Base-by-base conservation (phyloP, 2,797 vertebrate genomes). In the Sebastes jordani region DNA sequence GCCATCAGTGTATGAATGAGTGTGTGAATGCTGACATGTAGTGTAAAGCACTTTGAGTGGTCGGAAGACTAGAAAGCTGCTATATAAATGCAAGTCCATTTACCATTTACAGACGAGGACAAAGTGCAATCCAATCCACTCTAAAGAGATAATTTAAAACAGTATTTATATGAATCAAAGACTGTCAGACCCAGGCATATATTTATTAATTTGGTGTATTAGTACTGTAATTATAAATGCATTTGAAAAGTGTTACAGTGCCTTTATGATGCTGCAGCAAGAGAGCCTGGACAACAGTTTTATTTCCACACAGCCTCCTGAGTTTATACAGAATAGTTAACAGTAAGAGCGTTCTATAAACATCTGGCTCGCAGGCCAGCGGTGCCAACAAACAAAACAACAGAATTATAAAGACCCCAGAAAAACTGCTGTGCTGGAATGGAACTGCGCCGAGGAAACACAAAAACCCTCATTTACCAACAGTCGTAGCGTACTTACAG, bases 301-400 rank as follows among this genome's bases (percentile, higher is more conserved):
- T 86, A 58, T 84, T 85, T 81, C 75, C 83, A 84, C 85, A 78
- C 77, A 70, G 70, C 84, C 88, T 90, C 82, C 91, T 87, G 91
- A 90, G 88, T 91, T 91, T 87, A 84, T 77, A 80, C 77, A 83
- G 74, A 90, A 82, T 64, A 86, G 86, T 88, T 87, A 91, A 89
- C 69, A 68, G 70, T 82, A 59, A 88, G 60, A 87, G 80, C 74
- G 69, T 90, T 90, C 85, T 80, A 80, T 74, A 89, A 89, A 93
- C 93, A 94, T 93, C 89, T 94, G 94, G 90, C 88, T 89, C 81
- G 62, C 91, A 93, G 87, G 80, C 88, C 84, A 68, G 65, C 7
- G 10, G 80, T 82, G 84, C 80, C 78, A 89, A 87, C 80, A 83
- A 89, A 88, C 80, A 84, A 89, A 91, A 91, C 84, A 88, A 86